Evolutionary conservation across 2,113 vertebrate genomes (phyloP), one percentile per base, ranked within the genome.

Genomic region (Centropristis striata): DNA sequence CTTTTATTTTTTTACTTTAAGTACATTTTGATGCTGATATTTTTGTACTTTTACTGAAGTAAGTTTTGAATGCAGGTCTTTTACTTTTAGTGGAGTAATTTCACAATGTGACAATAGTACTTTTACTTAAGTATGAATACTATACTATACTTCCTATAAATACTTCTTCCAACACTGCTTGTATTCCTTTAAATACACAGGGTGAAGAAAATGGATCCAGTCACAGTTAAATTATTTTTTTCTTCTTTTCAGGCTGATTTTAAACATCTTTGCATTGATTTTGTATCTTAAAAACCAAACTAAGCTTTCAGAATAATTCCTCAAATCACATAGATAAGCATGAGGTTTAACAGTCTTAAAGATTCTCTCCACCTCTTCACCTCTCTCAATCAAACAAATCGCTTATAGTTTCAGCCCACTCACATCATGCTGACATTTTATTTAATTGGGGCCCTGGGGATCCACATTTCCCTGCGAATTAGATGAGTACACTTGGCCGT

Each of bases 401-500:
- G 4, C 50, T 21, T 49, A 27, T 49, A 58, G 51, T 75, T 66
- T 53, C 61, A 77, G 64, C 32, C 44, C 67, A 81, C 78, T 83
- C 63, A 39, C 36, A 28, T 46, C 60, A 13, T 8, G 32, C 44
- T 74, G 73, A 68, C 32, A 54, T 82, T 83, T 78, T 28, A 65
- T 84, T 54, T 83, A 86, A 90, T 67, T 83, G 75, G 65, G 46
- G 44, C 85, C 77, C 58, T 23, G 18, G 80, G 85, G 64, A 83
- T 73, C 46, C 51, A 68, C 73, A 9, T 51, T 59, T 85, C 20
- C 3, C 74, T 44, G 55, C 36, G 66, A 75, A 69, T 80, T 57
- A 73, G 49, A 75, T 66, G 64, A 85, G 75, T 63, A 57, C 61
- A 46, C 65, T 18, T 27, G 53, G 61, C 66, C 8, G 13, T 72